These are phyloP conservation scores for Glaucidium brasilianum DNA, from an alignment of 2,113 vertebrate species.

Conservation along the genomic window DNA sequence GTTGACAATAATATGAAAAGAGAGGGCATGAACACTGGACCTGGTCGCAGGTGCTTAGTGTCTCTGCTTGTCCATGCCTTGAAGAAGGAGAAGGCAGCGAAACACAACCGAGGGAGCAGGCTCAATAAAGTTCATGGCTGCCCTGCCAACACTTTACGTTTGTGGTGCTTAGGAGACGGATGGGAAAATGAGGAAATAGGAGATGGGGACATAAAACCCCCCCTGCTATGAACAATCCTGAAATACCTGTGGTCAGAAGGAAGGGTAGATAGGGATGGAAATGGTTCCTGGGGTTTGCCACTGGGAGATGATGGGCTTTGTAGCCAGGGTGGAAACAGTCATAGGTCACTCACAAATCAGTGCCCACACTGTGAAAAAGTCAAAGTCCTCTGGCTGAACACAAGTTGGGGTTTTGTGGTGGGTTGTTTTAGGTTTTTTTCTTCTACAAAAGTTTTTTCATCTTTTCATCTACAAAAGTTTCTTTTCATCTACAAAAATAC, in stretches of 20 bases:
- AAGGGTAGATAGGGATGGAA: background rate
- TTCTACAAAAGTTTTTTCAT: background rate
- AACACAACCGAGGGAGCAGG: background rate
- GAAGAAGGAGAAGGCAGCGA: background rate
- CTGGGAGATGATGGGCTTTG: background rate
- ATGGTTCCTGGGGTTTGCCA: accelerated
- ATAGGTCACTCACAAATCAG: background rate
- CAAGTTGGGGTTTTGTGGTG: background rate
- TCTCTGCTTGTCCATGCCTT: background rate
- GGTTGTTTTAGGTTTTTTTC: background rate
- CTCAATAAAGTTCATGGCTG: background rate
- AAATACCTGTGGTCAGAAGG: background rate
- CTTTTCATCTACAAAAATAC: too few species aligned
- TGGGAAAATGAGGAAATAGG: background rate
- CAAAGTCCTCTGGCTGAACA: background rate
- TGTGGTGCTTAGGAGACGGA: background rate
- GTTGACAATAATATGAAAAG: background rate
- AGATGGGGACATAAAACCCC: background rate
- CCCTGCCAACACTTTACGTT: accelerated
- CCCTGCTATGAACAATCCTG: background rate
- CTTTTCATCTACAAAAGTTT: background rate
- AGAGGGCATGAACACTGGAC: background rate
- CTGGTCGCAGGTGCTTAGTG: background rate
- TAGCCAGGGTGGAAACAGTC: background rate
- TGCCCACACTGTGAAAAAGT: background rate